Conservation (phyloP, 1,140 invertebrate species). For the Lucilia cuprina region DNA sequence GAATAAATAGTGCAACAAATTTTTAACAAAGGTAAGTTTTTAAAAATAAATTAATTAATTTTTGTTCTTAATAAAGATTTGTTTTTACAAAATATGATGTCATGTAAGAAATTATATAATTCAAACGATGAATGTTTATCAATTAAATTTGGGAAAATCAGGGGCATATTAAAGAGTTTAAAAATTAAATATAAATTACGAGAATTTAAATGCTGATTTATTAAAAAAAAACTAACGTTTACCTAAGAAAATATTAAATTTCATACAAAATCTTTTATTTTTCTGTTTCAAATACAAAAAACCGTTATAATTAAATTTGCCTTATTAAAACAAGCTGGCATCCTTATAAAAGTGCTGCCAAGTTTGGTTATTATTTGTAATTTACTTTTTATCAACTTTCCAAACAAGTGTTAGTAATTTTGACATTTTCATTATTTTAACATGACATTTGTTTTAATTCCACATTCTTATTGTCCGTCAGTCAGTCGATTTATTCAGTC, state of each 20-base stretch:
- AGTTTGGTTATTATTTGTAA: not conserved
- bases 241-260: too few relatives aligned
- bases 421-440: not conserved
- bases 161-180: too few relatives aligned
- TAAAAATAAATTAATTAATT: not conserved
- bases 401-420: not conserved
- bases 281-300: too few relatives aligned
- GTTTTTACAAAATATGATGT: too few relatives aligned
- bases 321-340: not conserved
- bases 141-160: too few relatives aligned
- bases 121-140: too few relatives aligned
- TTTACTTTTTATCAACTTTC: not conserved
- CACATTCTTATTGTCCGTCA: not conserved
- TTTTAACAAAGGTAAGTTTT: not conserved
- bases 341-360: not conserved
- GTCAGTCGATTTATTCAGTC: not conserved
- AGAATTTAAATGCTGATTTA: too few relatives aligned
- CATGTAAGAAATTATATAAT: too few relatives aligned
- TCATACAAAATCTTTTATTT: too few relatives aligned
- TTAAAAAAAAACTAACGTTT: too few relatives aligned
- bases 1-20: not conserved
- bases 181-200: too few relatives aligned
- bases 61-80: not conserved
- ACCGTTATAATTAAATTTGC: not conserved
- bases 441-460: not conserved